These are phyloP conservation scores for Plectrocnemia conspersa DNA, from an alignment of 1,140 invertebrate species.

Conservation along the genomic window DNA sequence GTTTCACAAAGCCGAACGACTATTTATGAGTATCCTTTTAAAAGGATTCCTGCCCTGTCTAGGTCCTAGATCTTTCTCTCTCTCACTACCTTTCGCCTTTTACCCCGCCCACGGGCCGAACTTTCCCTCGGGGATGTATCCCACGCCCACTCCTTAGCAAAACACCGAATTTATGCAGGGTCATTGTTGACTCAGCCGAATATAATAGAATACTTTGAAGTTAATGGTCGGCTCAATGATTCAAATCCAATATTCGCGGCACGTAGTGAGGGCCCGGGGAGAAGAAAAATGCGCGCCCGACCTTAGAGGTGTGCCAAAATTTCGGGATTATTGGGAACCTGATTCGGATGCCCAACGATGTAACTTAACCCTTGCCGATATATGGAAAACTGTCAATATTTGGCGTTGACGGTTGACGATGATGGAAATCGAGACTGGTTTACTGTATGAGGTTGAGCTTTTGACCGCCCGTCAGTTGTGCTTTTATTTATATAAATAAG, in stretches of 20 bases:
- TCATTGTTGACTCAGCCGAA: slow-evolving; percentile 32
- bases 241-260: slow-evolving; percentile 27
- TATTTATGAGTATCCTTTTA: slow-evolving; percentile 31
- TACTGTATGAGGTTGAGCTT: no score
- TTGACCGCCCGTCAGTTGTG: no score
- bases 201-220: slow-evolving; percentile 34
- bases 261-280: slow-evolving; percentile 17
- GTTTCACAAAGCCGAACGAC: background rate
- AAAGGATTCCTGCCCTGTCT: slow-evolving; percentile 1
- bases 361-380: no score
- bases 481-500: no score
- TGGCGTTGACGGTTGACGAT: no score
- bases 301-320: background rate
- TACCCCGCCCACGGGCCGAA: background rate
- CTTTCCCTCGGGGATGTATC: slow-evolving; percentile 10
- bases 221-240: slow-evolving; percentile 33
- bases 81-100: background rate
- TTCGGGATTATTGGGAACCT: slow-evolving; percentile 8
- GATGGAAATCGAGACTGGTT: no score
- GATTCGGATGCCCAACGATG: no score
- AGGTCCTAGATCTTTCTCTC: background rate
- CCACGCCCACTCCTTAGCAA: background rate
- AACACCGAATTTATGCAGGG: slow-evolving; percentile 28
- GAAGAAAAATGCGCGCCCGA: slow-evolving; percentile 12
- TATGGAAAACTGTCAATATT: no score